Percentiles rank a stretch among this genome's conserved stretches.
These are phyloP conservation scores for Pelodiscus sinensis DNA, from an alignment of 2,113 vertebrate genomes.

Conservation along the genomic window DNA sequence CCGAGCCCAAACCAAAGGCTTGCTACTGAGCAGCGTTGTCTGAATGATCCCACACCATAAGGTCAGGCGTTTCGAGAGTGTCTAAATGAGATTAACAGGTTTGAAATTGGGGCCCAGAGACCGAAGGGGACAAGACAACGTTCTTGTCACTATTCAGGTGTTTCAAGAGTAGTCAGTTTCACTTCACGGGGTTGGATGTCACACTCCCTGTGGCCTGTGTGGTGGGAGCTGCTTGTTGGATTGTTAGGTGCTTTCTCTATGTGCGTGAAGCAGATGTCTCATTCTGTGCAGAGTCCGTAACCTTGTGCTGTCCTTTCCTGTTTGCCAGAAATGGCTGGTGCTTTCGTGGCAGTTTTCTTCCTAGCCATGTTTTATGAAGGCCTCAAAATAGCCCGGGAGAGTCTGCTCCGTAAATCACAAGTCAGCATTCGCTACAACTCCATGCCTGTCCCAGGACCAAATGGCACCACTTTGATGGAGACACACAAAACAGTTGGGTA, in stretches of 20 bases:
- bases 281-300: background rate
- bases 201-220: rapidly evolving
- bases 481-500: slow-evolving; percentile 99
- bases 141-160: background rate
- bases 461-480: slow-evolving; percentile 96
- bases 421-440: slow-evolving; percentile 99
- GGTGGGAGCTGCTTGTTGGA: rapidly evolving
- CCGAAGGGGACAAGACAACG: background rate
- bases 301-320: slow-evolving; percentile 34
- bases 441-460: slow-evolving; percentile 94
- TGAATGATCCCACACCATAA: background rate
- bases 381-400: slow-evolving; percentile 93
- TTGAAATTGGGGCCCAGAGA: background rate
- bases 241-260: background rate
- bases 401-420: slow-evolving; percentile 92
- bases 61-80: background rate
- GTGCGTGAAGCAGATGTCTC: rapidly evolving
- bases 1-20: background rate
- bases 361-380: slow-evolving; percentile 95
- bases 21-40: background rate
- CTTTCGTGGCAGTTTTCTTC: slow-evolving; percentile 93
- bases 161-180: background rate
- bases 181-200: background rate
- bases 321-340: slow-evolving; percentile 92
- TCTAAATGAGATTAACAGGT: rapidly evolving